Percentiles rank a stretch among this genome's conserved stretches.
Evolutionary conservation across 1,140 invertebrate genomes (phyloP).

Genomic region (Brachionus koreanus): DNA sequence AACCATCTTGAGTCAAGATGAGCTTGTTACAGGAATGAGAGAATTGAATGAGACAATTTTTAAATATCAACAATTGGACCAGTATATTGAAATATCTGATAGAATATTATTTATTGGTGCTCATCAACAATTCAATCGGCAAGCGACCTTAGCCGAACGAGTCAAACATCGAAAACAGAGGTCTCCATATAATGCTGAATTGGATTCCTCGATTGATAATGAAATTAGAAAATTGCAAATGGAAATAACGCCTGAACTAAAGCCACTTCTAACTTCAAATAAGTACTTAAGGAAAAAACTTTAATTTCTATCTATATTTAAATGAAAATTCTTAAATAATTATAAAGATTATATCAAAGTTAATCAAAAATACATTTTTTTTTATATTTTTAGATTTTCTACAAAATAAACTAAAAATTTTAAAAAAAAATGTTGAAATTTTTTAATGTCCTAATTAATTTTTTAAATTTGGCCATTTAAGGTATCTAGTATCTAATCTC

Average conservation of each 20-base stretch:
- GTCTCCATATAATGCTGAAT: neutral
- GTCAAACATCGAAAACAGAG: neutral
- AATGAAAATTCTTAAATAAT: neutral
- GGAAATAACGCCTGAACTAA: constrained; percentile 28
- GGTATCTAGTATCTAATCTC: too few relatives aligned
- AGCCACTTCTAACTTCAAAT: neutral
- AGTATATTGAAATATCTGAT: constrained; percentile 14
- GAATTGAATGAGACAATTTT: constrained; percentile 24
- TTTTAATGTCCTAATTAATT: too few relatives aligned
- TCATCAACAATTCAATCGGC: constrained; percentile 22
- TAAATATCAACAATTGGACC: constrained; percentile 31
- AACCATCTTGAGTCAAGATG: neutral
- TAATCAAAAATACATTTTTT: too few relatives aligned
- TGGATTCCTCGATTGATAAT: neutral
- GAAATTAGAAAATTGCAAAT: constrained; percentile 24
- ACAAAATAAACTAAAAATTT: too few relatives aligned
- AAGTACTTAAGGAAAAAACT: neutral
- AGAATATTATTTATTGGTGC: constrained; percentile 32
- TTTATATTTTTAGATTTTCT: too few relatives aligned
- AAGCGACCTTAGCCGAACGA: constrained; percentile 11
- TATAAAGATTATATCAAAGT: too few relatives aligned
- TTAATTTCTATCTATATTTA: neutral
- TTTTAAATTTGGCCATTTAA: too few relatives aligned
- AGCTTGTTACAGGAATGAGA: neutral
- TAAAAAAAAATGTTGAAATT: too few relatives aligned